Base-by-base conservation (phyloP, 2,797 vertebrate species). In the Anolis apletophallus region DNA sequence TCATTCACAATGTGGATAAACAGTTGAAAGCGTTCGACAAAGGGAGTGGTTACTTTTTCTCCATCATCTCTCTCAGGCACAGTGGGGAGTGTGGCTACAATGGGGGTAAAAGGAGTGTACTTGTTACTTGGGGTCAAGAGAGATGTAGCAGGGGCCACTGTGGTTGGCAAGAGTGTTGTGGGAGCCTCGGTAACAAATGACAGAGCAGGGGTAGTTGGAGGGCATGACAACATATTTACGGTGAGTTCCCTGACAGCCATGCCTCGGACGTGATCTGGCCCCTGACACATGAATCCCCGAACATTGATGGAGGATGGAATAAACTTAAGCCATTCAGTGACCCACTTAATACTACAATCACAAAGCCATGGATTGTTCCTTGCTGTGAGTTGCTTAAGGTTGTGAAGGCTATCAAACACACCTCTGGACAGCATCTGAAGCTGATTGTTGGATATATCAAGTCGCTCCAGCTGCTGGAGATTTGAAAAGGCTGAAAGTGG, bases 321-420 rank as follows among this genome's bases (percentile, higher is more conserved):
- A 32, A 97, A 96, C 87, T 97, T 98, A 81, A 99, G 97, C 98
- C 98, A 99, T 85, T 98, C 97, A 2, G 97, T 98, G 94, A 98
- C 98, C 98, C 98, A 99, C 74, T 97, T 97, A 91, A 99, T 98
- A 91, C 97, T 94, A 94, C 98, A 99, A 96, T 99, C 98, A 85
- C 98, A 99, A 86, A 97, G 95, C 98, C 98, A 99, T 29, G 98
- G 97, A 93, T 99, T 99, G 96, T 98, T 98, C 88, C 98, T 96
- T 86, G 98, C 97, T n/a, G 97, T 98, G 93, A 99, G 97, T 91
- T 99, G 98, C 91, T 98, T 97, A 89, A 99, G 96, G 91, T 95
- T 97, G 85, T 96, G 93, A 52, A 99, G 98, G 81, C 96, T 97
- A 89, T 98, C 97, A 87, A 99, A 99, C 81, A 98, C 97, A 40